These are phyloP conservation scores for Ditula angustiorana DNA, from an alignment of 2,888 invertebrate genomes.

Conservation along the genomic window DNA sequence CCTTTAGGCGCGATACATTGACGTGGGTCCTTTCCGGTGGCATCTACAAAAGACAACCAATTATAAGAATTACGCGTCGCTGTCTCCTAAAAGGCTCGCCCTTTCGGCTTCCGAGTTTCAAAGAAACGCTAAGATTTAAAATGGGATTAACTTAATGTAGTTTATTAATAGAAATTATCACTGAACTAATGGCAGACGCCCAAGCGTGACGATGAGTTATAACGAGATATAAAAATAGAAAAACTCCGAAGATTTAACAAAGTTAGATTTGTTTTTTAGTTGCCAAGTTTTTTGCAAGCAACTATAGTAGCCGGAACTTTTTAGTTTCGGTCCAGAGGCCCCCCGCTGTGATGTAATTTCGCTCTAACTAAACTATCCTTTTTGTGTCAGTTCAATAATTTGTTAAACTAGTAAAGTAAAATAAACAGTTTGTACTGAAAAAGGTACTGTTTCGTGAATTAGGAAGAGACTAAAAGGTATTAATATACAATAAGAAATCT, in stretches of 20 bases:
- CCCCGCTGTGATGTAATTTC: slow-evolving; percentile 73
- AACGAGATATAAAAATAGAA: slow-evolving; percentile 29
- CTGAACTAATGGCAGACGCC: slow-evolving; percentile 46
- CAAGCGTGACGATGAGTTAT: slow-evolving; percentile 46
- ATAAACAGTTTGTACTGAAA: neutral
- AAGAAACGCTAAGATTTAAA: slow-evolving; percentile 71
- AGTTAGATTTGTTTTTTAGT: slow-evolving; percentile 39
- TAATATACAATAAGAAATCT: too few species aligned
- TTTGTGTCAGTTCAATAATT: slow-evolving; percentile 1
- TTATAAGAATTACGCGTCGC: slow-evolving; percentile 73
- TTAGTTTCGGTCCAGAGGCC: slow-evolving; percentile 57
- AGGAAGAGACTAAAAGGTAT: neutral
- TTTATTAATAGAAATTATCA: slow-evolving; percentile 55
- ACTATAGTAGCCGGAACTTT: slow-evolving; percentile 53
- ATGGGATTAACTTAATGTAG: slow-evolving; percentile 72
- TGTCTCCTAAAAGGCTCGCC: slow-evolving; percentile 63
- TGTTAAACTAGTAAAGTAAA: neutral
- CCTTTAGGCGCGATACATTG: slow-evolving; percentile 72
- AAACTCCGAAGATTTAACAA: neutral
- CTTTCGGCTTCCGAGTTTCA: slow-evolving; percentile 79
- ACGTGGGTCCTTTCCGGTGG: slow-evolving; percentile 81
- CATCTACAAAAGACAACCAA: slow-evolving; percentile 72
- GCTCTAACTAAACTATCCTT: slow-evolving; percentile 46
- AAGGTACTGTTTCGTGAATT: neutral
- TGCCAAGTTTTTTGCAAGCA: slow-evolving; percentile 45